These are phyloP conservation scores for Nebria salina DNA, from an alignment of 2,888 invertebrate species.

Conservation along the genomic window DNA sequence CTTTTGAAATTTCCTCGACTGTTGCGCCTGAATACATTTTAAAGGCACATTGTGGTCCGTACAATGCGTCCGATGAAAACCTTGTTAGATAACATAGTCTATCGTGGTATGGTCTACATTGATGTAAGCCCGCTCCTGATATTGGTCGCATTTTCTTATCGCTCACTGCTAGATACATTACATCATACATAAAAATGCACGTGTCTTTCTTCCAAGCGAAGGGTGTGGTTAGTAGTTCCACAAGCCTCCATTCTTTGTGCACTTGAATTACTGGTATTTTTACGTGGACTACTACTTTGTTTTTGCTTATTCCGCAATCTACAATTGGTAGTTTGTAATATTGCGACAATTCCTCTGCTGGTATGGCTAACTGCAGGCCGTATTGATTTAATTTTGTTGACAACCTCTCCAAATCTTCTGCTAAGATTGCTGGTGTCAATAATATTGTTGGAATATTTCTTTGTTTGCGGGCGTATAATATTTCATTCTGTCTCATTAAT, in stretches of 20 bases:
- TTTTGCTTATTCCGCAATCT: conserved; percentile 18
- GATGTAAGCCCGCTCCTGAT: conserved; percentile 27
- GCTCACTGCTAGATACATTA: conserved; percentile 35
- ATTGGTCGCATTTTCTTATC: conserved; percentile 20
- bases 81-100: conserved; percentile 32
- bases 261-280: conserved; percentile 13
- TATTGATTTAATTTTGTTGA: background rate
- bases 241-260: no score
- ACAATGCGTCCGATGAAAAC: conserved; percentile 24
- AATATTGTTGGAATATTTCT: no score
- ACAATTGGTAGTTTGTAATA: conserved; percentile 27
- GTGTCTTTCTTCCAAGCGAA: conserved; percentile 36
- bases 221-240: conserved; percentile 31
- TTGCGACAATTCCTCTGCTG: background rate
- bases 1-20: background rate
- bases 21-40: conserved; percentile 25
- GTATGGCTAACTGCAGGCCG: background rate
- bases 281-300: background rate
- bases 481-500: conserved; percentile 5
- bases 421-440: no score
- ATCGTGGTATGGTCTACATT: conserved; percentile 36
- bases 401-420: background rate
- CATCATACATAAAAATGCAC: conserved; percentile 23
- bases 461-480: no score
- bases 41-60: conserved; percentile 35